Percentiles rank a stretch among this genome's conserved stretches.
These are phyloP conservation scores for Leptonema lineaticorne DNA, from an alignment of 1,140 invertebrate genomes.

Conservation along the genomic window DNA sequence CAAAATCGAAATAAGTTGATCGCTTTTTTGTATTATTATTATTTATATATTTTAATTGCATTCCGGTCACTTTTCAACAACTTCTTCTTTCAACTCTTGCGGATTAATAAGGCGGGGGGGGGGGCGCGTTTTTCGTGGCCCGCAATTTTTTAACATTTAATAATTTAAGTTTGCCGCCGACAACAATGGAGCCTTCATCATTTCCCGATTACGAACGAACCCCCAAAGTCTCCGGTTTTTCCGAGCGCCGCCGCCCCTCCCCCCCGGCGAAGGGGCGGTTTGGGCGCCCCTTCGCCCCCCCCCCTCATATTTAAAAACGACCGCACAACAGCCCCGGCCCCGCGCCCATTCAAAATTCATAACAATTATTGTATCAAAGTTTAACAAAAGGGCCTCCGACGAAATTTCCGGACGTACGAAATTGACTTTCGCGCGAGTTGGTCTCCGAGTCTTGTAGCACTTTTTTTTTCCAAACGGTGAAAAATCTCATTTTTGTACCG, in stretches of 20 bases:
- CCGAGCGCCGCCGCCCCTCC: neutral
- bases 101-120: too few species aligned
- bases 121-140: neutral
- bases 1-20: too few species aligned
- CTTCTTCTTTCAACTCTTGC: too few species aligned
- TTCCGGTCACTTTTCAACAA: too few species aligned
- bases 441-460: neutral
- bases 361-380: constrained; percentile 19
- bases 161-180: constrained; percentile 11
- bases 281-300: neutral
- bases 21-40: too few species aligned
- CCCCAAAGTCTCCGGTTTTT: too few species aligned
- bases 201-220: constrained; percentile 17
- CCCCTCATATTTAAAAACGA: neutral
- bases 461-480: too few species aligned
- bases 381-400: constrained; percentile 9
- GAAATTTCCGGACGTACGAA: constrained; percentile 6
- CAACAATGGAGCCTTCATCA: constrained; percentile 13
- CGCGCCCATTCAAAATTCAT: constrained; percentile 5
- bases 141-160: constrained; percentile 7
- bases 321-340: too few species aligned
- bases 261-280: neutral
- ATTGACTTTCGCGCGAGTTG: constrained; percentile 10
- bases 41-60: too few species aligned
- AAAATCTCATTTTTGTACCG: too few species aligned